phyloP scores from a whole-genome alignment of 1,140 invertebrate genomes.

The Eumeta japonica region DNA sequence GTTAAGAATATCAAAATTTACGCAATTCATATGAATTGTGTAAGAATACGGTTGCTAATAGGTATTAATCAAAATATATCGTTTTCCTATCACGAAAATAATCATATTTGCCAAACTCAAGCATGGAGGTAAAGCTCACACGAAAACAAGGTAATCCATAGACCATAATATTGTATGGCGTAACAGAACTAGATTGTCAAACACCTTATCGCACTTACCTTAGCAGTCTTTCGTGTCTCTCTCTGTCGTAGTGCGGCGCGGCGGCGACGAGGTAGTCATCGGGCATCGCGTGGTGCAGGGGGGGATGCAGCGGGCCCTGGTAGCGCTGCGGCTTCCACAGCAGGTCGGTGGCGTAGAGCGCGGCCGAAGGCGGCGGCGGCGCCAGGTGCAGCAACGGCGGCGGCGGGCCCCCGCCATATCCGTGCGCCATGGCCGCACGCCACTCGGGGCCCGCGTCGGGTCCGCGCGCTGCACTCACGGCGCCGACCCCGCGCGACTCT shows the following conservation, averaged over 20 bases:
- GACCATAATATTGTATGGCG: too few species aligned
- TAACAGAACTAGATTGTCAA: too few species aligned
- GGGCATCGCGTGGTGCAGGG: slow-evolving; percentile 43
- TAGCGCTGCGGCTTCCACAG: slow-evolving; percentile 50
- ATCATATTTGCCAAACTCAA: too few species aligned
- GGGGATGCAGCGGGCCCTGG: slow-evolving; percentile 40
- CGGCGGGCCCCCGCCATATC: slow-evolving; percentile 41
- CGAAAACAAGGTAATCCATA: too few species aligned
- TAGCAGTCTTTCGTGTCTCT: slow-evolving; percentile 56
- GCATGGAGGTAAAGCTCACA: too few species aligned
- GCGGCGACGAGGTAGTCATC: slow-evolving; percentile 55
- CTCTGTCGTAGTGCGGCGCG: slow-evolving; percentile 48
- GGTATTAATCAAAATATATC: too few species aligned
- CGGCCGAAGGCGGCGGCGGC: slow-evolving; percentile 39
- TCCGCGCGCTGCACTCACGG: slow-evolving; percentile 64
- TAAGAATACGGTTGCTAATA: too few species aligned
- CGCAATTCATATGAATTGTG: too few species aligned
- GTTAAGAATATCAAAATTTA: too few species aligned
- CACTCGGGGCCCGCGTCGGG: slow-evolving; percentile 66
- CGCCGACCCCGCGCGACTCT: slow-evolving; percentile 60
- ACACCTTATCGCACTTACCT: too few species aligned
- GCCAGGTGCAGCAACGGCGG: slow-evolving; percentile 41
- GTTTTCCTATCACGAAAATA: too few species aligned
- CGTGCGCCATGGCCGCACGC: slow-evolving; percentile 53
- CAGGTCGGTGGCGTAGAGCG: slow-evolving; percentile 41